Conservation (phyloP, 2,888 invertebrate species). For the Prenolepis imparis region DNA sequence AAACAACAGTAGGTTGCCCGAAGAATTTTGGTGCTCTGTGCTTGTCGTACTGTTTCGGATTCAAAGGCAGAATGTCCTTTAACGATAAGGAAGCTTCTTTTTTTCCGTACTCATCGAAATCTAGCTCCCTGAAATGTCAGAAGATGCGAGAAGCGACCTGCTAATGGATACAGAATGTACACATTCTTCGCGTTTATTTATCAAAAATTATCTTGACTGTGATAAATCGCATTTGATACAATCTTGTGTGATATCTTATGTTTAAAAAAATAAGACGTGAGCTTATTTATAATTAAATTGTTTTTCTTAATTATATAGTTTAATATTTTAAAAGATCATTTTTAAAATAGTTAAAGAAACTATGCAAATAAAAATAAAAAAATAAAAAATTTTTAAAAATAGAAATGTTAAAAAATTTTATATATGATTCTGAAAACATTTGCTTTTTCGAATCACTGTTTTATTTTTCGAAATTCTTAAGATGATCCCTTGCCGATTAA, state of each 20-base stretch:
- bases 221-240: not conserved
- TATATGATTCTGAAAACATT: not conserved
- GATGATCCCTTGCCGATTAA: not conserved
- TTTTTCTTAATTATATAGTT: not conserved
- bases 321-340: not conserved
- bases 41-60: conserved; percentile 95
- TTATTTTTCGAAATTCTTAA: not conserved
- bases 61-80: conserved; percentile 94
- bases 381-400: not conserved
- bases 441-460: not conserved
- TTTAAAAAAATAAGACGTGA: not conserved
- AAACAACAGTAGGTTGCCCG: conserved; percentile 95
- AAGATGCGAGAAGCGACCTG: conserved; percentile 76
- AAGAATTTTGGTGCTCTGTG: conserved; percentile 95
- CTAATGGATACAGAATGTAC: not conserved
- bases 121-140: conserved; percentile 83
- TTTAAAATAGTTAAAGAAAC: not conserved
- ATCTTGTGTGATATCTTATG: not conserved
- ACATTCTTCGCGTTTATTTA: not conserved
- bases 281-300: not conserved
- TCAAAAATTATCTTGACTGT: not conserved
- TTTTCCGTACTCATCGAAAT: conserved; percentile 83
- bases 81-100: conserved; percentile 91
- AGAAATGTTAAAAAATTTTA: not conserved
- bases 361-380: not conserved